phyloP scores from a whole-genome alignment of 2,113 vertebrate genomes.

The Emydocephalus ijimae region DNA sequence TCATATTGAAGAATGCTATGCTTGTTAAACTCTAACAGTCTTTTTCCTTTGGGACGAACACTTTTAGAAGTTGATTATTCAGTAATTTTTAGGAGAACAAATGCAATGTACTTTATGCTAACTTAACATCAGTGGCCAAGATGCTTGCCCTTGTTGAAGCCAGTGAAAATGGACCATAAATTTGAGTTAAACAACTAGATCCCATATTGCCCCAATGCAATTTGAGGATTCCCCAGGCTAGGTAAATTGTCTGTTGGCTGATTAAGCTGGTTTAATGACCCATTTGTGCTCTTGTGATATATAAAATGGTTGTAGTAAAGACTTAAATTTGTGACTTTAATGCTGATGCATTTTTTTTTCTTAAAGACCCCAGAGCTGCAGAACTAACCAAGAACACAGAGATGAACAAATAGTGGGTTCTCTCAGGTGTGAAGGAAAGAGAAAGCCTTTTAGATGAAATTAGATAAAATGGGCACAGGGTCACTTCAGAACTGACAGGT shows the following conservation, averaged over 20 bases:
- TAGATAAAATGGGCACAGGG: not conserved
- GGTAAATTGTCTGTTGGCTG: constrained; percentile 8
- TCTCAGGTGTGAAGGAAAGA: not conserved
- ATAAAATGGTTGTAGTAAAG: constrained; percentile 1
- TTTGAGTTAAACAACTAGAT: not conserved
- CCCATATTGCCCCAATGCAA: constrained; percentile 2
- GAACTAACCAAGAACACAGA: not conserved
- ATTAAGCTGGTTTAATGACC: constrained; percentile 10
- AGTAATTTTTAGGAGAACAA: constrained; percentile 33
- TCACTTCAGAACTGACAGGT: not conserved
- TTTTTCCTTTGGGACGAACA: constrained; percentile 27
- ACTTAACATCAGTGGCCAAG: not conserved
- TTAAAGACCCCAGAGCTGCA: not conserved
- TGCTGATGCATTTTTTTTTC: constrained; percentile 8
- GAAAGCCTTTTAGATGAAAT: not conserved
- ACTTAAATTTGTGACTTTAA: not conserved
- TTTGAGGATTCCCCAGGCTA: not conserved
- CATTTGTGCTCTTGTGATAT: not conserved
- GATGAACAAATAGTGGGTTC: not conserved
- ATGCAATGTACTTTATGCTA: not conserved
- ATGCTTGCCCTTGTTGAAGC: not conserved
- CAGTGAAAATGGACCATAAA: constrained; percentile 3
- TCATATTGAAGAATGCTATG: constrained; percentile 49
- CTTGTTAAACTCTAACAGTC: constrained; percentile 45
- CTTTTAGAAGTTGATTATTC: constrained; percentile 56